Evolutionary conservation across 92 coral and sea anemone species (phyloP).

Genomic region (Umimayanthus chanpuru): DNA sequence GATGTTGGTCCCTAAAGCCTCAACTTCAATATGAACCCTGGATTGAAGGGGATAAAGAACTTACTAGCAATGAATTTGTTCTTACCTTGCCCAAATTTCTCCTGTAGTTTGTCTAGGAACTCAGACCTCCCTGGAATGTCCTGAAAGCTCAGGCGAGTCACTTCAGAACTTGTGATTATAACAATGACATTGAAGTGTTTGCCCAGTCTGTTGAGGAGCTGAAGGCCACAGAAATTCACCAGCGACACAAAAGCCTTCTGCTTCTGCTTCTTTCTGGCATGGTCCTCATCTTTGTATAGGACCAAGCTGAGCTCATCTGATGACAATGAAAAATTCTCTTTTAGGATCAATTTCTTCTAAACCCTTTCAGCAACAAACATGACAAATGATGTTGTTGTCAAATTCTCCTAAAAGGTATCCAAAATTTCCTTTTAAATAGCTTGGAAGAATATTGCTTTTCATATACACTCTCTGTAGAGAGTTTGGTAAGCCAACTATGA

Average conservation of each 20-base stretch:
- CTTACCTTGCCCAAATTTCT: conserved; percentile 93
- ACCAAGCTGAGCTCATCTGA: conserved; percentile 85
- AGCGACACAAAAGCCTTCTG: conserved; percentile 89
- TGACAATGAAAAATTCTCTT: background rate
- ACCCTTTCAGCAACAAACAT: no score
- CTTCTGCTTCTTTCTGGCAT: conserved; percentile 86
- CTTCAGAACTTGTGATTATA: conserved; percentile 77
- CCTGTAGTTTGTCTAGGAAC: conserved; percentile 83
- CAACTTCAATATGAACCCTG: no score
- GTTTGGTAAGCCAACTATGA: no score
- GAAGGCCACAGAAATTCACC: conserved; percentile 82
- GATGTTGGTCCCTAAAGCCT: no score
- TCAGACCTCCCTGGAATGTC: conserved; percentile 80
- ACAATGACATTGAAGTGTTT: conserved; percentile 79
- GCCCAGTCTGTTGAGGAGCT: conserved; percentile 87
- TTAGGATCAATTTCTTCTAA: background rate
- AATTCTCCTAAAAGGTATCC: no score
- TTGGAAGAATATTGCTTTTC: no score
- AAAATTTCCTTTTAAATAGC: no score
- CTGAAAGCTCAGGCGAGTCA: conserved; percentile 87
- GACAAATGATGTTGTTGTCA: no score
- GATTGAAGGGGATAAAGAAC: no score
- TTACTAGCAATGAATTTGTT: no score
- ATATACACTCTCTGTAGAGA: no score
- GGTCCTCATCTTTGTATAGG: conserved; percentile 76